Conservation (phyloP, 1,140 invertebrate species). For the Trypoxylus dichotomus region DNA sequence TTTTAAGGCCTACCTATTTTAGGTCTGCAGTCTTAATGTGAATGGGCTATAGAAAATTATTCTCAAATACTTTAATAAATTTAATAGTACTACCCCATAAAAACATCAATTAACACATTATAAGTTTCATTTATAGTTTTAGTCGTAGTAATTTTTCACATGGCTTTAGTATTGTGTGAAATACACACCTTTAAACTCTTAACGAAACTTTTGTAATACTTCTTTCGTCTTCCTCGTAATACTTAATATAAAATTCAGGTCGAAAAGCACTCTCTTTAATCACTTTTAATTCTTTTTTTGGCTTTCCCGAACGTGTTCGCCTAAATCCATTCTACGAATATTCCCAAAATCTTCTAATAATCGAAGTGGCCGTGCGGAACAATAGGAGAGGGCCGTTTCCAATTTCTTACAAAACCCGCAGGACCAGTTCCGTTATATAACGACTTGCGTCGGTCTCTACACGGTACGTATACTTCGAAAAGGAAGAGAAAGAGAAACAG, state of each 20-base stretch:
- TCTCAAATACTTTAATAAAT: too few relatives aligned
- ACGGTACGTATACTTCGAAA: neutral
- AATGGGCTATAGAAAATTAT: too few relatives aligned
- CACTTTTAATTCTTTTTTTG: neutral
- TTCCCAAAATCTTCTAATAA: neutral
- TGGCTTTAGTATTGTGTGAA: too few relatives aligned
- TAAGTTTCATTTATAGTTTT: too few relatives aligned
- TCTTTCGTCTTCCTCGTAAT: too few relatives aligned
- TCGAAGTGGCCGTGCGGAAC: neutral
- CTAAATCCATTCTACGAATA: neutral
- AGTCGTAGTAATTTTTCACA: too few relatives aligned
- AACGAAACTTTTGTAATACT: too few relatives aligned
- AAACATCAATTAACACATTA: too few relatives aligned
- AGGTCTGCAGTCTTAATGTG: too few relatives aligned
- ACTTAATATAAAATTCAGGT: neutral
- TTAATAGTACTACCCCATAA: too few relatives aligned
- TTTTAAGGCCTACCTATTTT: too few relatives aligned
- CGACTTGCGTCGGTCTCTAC: neutral
- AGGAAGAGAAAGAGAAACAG: neutral
- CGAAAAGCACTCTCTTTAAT: neutral
- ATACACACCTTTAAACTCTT: too few relatives aligned
- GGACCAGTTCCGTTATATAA: constrained; percentile 6
- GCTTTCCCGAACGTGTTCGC: neutral
- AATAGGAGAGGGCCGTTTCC: neutral
- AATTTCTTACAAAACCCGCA: constrained; percentile 2